Base-by-base conservation (phyloP, 2,888 invertebrate species). In the Calephelis perditalis region DNA sequence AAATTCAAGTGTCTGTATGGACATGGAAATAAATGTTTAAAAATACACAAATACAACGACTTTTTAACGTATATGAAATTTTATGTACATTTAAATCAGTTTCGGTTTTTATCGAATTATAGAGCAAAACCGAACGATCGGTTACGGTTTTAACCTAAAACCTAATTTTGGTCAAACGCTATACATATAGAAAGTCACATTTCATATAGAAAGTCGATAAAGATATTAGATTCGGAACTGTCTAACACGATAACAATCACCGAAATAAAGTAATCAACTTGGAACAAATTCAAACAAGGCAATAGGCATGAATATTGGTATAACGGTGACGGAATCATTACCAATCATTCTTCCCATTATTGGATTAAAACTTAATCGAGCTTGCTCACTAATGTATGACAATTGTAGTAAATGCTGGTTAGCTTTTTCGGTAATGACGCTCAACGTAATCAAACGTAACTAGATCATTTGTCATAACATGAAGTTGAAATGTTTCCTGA, bases 341-440 rank as follows among this genome's bases (percentile, higher is more conserved):
- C 52, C 52, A n/a, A 46, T 46, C 46, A 10, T 15, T 52, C 26
- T 52, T 52, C 35, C 52, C 52, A 52, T 52, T 52, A 52, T 52
- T 52, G 52, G 52, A 52, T 52, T 52, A 52, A 52, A 52, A 52
- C 52, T 6, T 35, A 52, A 52, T 52, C 52, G 52, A 52, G 35
- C 10, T 35, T 52, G 26, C 15, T 15, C 5, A 52, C 52, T 52
- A 52, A 52, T 52, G 52, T 15, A 15, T 26, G 49, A 49, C 49
- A 15, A 49, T 49, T 49, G 49, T 26, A 7, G 26, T 49, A 49
- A 49, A 49, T 49, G 35, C 49, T 49, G 49, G 49, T 49, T 26
- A 49, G 49, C 26, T 49, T 49, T 49, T 49, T 49, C 10, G 49
- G 49, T 49, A 49, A 49, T 35, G 49, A 35, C 49, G 15, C 11